Evolutionary conservation across 2,888 invertebrate species (phyloP).

Genomic region (Hypomecis atomaria): DNA sequence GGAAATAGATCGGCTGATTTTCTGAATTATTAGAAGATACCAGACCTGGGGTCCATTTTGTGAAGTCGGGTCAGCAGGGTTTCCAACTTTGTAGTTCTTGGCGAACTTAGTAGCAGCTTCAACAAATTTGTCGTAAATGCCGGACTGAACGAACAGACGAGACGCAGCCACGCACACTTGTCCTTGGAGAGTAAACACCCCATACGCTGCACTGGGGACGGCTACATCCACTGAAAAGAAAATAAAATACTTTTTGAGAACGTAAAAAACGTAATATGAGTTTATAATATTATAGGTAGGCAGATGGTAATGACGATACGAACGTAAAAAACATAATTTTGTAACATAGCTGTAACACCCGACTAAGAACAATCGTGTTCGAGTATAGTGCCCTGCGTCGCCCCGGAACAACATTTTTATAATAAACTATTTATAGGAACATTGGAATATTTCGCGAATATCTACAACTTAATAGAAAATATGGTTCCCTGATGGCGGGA

Average conservation of each 20-base stretch:
- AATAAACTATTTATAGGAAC: no score
- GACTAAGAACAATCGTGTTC: no score
- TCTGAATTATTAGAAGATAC: neutral
- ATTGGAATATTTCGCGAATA: no score
- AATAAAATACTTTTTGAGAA: neutral
- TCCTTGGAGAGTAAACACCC: slow-evolving; percentile 62
- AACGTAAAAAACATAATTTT: no score
- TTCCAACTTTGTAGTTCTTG: slow-evolving; percentile 87
- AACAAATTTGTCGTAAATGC: slow-evolving; percentile 93
- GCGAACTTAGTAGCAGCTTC: slow-evolving; percentile 88
- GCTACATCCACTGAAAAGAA: slow-evolving; percentile 56
- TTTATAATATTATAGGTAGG: no score
- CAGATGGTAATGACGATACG: no score
- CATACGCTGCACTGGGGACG: slow-evolving; percentile 55
- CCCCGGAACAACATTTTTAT: no score
- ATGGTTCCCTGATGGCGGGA: no score
- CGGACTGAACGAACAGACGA: slow-evolving; percentile 64
- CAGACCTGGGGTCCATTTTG: slow-evolving; percentile 61
- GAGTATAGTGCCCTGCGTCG: no score
- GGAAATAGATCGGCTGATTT: neutral
- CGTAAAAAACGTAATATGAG: no score
- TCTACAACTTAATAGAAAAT: no score
- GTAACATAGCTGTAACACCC: no score
- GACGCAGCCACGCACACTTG: slow-evolving; percentile 68
- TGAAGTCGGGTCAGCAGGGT: slow-evolving; percentile 50